Percentiles rank a stretch among this genome's conserved stretches.
phyloP scores from a whole-genome alignment of 2,797 vertebrate genomes.

The Falco peregrinus region DNA sequence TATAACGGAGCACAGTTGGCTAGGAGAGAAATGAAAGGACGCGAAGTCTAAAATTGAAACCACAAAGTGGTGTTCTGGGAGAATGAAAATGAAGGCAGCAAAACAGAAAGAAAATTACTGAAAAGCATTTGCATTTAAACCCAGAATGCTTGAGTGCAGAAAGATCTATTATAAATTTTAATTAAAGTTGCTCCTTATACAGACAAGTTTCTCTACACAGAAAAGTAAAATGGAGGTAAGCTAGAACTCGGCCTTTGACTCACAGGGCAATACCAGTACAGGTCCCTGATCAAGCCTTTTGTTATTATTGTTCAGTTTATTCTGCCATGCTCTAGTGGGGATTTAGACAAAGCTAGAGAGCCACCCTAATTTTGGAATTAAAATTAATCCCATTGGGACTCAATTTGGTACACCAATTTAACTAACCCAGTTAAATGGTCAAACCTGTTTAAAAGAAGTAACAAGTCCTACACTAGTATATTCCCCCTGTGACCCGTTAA shows the following conservation, averaged over 20 bases:
- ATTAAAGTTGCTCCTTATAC: background rate
- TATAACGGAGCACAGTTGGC: background rate
- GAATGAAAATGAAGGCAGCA: background rate
- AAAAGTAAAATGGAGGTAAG: background rate
- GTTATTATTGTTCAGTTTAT: background rate
- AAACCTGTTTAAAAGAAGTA: background rate
- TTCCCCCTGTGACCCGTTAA: background rate
- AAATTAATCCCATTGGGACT: background rate
- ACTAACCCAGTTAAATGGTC: background rate
- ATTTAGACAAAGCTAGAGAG: background rate
- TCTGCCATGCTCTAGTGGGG: background rate
- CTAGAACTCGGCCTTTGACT: background rate
- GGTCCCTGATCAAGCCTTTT: background rate
- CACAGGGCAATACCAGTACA: background rate
- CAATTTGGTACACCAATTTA: background rate
- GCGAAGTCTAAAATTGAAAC: background rate
- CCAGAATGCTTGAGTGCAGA: background rate
- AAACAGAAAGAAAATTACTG: background rate
- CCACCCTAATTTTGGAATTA: background rate
- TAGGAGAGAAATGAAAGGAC: background rate
- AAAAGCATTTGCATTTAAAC: background rate
- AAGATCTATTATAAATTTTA: background rate
- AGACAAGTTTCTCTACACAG: background rate
- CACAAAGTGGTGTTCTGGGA: background rate
- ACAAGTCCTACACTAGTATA: background rate